Percentiles rank a stretch among this genome's conserved stretches.
These are phyloP conservation scores for Drosophila borborema DNA, from an alignment of 2,888 invertebrate species.

Conservation along the genomic window DNA sequence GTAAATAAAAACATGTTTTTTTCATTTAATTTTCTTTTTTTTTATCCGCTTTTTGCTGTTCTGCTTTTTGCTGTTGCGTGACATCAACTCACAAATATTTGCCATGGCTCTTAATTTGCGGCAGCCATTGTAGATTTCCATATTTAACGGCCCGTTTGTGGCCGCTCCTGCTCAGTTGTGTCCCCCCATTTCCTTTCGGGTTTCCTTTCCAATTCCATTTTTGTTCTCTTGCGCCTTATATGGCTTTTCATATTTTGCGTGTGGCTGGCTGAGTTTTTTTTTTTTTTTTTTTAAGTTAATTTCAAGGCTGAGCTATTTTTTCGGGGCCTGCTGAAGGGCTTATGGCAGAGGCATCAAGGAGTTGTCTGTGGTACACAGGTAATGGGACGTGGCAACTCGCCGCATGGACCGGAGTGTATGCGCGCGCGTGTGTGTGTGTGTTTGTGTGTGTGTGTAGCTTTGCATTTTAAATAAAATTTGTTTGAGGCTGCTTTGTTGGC, in stretches of 20 bases:
- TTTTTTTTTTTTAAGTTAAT: slow-evolving; percentile 67
- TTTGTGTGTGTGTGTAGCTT: slow-evolving; percentile 44
- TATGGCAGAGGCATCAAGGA: slow-evolving; percentile 51
- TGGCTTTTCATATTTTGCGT: slow-evolving; percentile 55
- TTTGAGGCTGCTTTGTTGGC: slow-evolving; percentile 49
- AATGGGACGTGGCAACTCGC: slow-evolving; percentile 48
- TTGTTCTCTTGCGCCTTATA: slow-evolving; percentile 19
- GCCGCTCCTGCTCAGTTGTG: slow-evolving; percentile 2
- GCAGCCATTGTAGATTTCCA: slow-evolving; percentile 43
- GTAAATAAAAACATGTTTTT: neutral
- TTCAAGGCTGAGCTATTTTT: slow-evolving; percentile 78
- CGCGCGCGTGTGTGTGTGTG: slow-evolving; percentile 27
- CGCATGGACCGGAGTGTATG: slow-evolving; percentile 2
- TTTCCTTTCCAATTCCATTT: slow-evolving; percentile 12
- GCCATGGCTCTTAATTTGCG: slow-evolving; percentile 12
- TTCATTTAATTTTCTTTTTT: neutral
- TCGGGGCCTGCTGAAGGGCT: slow-evolving; percentile 60
- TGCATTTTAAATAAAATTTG: slow-evolving; percentile 72
- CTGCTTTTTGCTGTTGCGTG: slow-evolving; percentile 1
- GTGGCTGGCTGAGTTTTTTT: slow-evolving; percentile 43
- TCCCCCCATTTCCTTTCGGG: slow-evolving; percentile 13
- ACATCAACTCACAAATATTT: slow-evolving; percentile 3
- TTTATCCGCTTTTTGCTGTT: neutral
- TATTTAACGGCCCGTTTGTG: slow-evolving; percentile 63
- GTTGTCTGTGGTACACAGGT: slow-evolving; percentile 64